Percentiles rank a stretch among this genome's conserved stretches.
Conservation (phyloP, 2,113 vertebrate genomes). For the Cavia aperea region DNA sequence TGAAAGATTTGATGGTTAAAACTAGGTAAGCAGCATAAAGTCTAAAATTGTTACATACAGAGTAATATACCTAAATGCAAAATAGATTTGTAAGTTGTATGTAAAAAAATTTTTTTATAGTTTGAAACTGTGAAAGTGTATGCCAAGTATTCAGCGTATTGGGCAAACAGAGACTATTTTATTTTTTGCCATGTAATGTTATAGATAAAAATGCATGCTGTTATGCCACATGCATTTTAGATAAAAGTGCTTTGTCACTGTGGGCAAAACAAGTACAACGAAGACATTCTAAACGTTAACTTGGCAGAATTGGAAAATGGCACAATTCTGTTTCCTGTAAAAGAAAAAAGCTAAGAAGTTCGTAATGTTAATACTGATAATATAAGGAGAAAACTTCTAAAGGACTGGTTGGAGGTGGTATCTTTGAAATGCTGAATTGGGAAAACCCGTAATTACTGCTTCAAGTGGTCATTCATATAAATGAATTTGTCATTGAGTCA, state of each 20-base stretch:
- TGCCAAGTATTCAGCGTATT: not conserved
- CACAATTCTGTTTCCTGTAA: not conserved
- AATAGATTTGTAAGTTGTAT: not conserved
- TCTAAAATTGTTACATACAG: not conserved
- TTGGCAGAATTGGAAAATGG: not conserved
- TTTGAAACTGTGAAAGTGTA: not conserved
- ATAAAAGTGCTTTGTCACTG: not conserved
- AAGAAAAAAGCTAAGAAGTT: not conserved
- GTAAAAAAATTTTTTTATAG: not conserved
- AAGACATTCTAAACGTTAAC: not conserved
- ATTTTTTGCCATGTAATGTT: not conserved
- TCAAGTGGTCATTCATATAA: not conserved
- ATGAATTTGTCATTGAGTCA: not conserved
- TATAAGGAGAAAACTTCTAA: not conserved
- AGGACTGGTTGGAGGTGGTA: not conserved
- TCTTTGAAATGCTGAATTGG: not conserved
- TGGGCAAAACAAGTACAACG: not conserved
- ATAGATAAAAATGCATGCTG: not conserved
- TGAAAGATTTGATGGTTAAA: not conserved
- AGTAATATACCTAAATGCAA: not conserved
- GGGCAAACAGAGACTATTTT: not conserved
- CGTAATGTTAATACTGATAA: not conserved
- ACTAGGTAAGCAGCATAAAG: not conserved
- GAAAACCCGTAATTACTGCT: not conserved
- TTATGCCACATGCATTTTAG: not conserved